Conservation (phyloP, 1,140 invertebrate genomes). For the Trinorchestia longiramus region DNA sequence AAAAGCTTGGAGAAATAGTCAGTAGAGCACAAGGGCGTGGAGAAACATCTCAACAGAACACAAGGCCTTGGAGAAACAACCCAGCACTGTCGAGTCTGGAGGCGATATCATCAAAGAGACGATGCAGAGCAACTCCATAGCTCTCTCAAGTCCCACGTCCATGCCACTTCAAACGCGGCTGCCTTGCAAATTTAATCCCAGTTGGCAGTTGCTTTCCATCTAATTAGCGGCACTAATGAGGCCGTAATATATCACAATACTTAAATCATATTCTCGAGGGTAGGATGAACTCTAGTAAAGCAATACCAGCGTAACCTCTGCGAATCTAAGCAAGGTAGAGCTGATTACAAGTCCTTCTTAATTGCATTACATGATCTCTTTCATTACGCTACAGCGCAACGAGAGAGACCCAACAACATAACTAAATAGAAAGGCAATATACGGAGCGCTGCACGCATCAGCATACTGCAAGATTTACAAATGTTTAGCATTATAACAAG, state of each 20-base stretch:
- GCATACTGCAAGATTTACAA: background rate
- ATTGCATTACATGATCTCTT: slow-evolving; percentile 25
- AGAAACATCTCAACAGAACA: background rate
- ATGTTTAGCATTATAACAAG: background rate
- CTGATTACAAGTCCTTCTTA: slow-evolving; percentile 24
- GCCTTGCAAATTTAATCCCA: slow-evolving; percentile 25
- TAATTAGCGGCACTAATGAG: slow-evolving; percentile 43
- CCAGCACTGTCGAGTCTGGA: background rate
- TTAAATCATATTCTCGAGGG: slow-evolving; percentile 38
- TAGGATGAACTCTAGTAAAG: background rate
- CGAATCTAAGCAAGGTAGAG: background rate
- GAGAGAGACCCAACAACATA: background rate
- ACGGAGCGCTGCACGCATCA: background rate
- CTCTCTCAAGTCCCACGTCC: background rate
- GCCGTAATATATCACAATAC: slow-evolving; percentile 39
- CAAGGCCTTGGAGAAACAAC: background rate
- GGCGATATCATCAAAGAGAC: slow-evolving; percentile 13
- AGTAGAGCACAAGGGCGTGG: background rate
- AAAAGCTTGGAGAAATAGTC: background rate
- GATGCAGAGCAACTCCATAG: background rate
- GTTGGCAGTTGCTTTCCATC: slow-evolving; percentile 44
- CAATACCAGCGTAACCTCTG: slow-evolving; percentile 9
- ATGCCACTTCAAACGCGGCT: background rate
- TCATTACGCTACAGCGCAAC: background rate
- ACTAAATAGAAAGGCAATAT: slow-evolving; percentile 12